Conservation (phyloP, 2,113 vertebrate species). For the Cyprinodon brontotheroides region DNA sequence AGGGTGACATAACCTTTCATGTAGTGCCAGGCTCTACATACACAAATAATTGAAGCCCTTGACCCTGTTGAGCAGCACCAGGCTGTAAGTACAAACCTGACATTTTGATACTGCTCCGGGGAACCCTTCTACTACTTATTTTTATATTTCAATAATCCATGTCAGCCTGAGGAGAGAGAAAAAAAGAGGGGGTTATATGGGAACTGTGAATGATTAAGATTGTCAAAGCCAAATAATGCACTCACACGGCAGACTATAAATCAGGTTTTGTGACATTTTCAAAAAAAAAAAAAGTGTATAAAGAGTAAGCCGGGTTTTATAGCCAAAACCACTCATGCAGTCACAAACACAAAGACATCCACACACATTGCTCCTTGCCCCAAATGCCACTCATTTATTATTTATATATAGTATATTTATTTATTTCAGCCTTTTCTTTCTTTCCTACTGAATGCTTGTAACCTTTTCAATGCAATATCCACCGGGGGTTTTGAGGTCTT, state of each 20-base stretch:
- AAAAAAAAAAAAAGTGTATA: conserved; percentile 74
- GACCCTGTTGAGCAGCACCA: conserved; percentile 94
- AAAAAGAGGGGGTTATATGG: conserved; percentile 45
- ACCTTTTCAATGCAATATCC: conserved; percentile 62
- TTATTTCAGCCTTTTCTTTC: conserved; percentile 55
- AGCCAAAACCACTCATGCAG: conserved; percentile 56
- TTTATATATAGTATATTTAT: conserved; percentile 73
- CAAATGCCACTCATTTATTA: conserved; percentile 79
- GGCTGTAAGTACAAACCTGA: conserved; percentile 99
- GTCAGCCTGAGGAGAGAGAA: conserved; percentile 76
- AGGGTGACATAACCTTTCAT: conserved; percentile 98
- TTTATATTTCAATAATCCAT: conserved; percentile 99
- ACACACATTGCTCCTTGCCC: conserved; percentile 54
- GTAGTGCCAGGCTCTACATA: conserved; percentile 91
- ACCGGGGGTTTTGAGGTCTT: conserved; percentile 54
- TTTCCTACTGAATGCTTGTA: conserved; percentile 42
- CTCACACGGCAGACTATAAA: conserved; percentile 95
- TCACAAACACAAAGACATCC: conserved; percentile 27
- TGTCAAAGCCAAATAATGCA: conserved; percentile 99
- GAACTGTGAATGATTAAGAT: conserved; percentile 99
- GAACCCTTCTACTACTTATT: conserved; percentile 91
- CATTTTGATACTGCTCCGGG: conserved; percentile 98
- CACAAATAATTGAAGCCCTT: conserved; percentile 99
- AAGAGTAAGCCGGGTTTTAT: conserved; percentile 42
- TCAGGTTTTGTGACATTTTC: conserved; percentile 99